Evolutionary conservation across 2,888 invertebrate genomes (phyloP), one percentile per base, ranked within the genome.

Genomic region (Oeneis ivallda): DNA sequence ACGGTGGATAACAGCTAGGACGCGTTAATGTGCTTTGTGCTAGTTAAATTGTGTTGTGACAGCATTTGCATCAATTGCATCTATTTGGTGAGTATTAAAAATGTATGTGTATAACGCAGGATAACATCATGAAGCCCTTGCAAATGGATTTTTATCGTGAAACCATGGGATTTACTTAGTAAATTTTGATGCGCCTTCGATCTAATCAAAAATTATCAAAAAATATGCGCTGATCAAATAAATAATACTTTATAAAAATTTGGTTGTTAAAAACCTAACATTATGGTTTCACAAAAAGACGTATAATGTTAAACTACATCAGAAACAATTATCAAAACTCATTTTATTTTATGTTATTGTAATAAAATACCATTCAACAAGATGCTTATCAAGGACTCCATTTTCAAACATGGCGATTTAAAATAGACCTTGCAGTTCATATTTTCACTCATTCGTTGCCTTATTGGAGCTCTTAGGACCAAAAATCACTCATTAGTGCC

Each of bases 21-120:
- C 39, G 39, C 39, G 39, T 39, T 39, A 39, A 39, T 39, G 39
- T 39, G 43, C 43, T 43, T 13, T 43, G 43, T 43, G 43, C 43
- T 43, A 43, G 43, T 43, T 43, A 43, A 43, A 43, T 43, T 43
- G 43, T 43, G 11, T n/a, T 43, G 43, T 43, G n/a, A 43, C 43
- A 43, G 43, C 43, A 43, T 43, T 43, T 4, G n/a, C 43, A 43
- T 43, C 13, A 43, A 43, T 43, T 13, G 43, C 43, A 39, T 39
- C 43, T 43, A 43, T 43, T 43, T 43, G 43, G n/a, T 43, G 43
- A 43, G 43, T 43, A 43, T 43, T 43, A 43, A 43, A n/a, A n/a
- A n/a, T n/a, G n/a, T 43, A 43, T 43, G 43, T 43, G 43, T 43
- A 43, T 43, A 43, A 43, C 43, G 43, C 43, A n/a, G n/a, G n/a